Conservation (phyloP, 2,113 vertebrate genomes). For the Prochilodus magdalenae region DNA sequence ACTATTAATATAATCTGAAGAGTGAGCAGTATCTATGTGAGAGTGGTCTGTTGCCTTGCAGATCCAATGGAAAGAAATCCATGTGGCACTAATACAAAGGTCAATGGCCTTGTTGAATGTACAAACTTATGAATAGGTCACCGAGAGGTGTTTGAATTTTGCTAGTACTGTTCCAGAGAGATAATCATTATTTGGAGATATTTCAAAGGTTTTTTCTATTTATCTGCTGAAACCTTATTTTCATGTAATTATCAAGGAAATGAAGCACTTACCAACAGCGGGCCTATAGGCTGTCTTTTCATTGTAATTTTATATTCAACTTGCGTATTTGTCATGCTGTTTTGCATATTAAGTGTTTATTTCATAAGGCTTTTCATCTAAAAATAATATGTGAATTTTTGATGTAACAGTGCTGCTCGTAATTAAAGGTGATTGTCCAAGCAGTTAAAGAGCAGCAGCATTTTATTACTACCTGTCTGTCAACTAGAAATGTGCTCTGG, state of each 20-base stretch:
- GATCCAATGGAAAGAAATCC: neutral
- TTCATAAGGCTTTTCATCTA: conserved; percentile 20
- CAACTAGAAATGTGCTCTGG: neutral
- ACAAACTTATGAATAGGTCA: conserved; percentile 15
- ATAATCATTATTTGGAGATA: conserved; percentile 27
- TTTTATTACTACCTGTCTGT: neutral
- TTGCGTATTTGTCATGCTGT: conserved; percentile 41
- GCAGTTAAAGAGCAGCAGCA: neutral
- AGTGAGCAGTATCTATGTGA: conserved; percentile 13
- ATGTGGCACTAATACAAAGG: conserved; percentile 19
- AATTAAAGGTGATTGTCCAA: conserved; percentile 38
- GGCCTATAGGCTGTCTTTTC: conserved; percentile 22
- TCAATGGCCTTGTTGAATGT: conserved; percentile 20
- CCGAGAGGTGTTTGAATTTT: conserved; percentile 8
- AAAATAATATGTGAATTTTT: conserved; percentile 34
- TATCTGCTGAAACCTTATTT: conserved; percentile 41
- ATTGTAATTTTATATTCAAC: conserved; percentile 50
- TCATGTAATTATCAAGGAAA: conserved; percentile 37
- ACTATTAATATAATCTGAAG: neutral
- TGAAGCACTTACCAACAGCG: neutral
- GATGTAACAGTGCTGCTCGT: conserved; percentile 34
- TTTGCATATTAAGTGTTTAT: conserved; percentile 28
- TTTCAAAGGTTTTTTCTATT: conserved; percentile 29
- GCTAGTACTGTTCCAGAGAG: conserved; percentile 9
- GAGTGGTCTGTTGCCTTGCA: conserved; percentile 14